Evolutionary conservation across 1,140 invertebrate species (phyloP).

Genomic region (Pemphigus obesinymphae): DNA sequence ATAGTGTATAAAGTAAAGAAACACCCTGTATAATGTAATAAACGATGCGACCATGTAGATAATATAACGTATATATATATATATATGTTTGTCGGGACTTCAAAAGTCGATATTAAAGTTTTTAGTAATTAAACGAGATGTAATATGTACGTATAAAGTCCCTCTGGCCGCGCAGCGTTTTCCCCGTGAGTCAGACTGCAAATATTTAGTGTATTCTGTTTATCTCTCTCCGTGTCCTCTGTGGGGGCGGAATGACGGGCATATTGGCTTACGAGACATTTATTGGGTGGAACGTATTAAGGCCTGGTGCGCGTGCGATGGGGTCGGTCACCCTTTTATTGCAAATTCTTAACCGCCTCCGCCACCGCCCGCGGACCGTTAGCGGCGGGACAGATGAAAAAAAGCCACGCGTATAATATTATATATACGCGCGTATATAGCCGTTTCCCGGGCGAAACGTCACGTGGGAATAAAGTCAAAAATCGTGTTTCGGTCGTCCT

Average conservation of each 20-base stretch:
- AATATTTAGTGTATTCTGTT: constrained; percentile 37
- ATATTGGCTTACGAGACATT: constrained; percentile 39
- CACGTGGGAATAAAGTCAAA: constrained; percentile 31
- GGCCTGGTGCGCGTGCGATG: constrained; percentile 15
- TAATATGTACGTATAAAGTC: neutral
- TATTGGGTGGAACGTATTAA: constrained; percentile 42
- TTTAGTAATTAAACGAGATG: neutral
- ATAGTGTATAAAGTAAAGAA: no score
- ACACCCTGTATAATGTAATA: no score
- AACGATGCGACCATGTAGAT: neutral
- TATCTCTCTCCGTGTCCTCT: no score
- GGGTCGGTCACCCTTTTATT: constrained; percentile 40
- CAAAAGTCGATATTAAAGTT: neutral
- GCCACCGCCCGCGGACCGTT: neutral
- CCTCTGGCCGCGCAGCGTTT: neutral
- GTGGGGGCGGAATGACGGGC: constrained; percentile 31
- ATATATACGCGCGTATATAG: neutral
- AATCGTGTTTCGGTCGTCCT: neutral
- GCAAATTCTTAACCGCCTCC: constrained; percentile 7
- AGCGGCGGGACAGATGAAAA: constrained; percentile 10
- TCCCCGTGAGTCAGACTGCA: constrained; percentile 36
- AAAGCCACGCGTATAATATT: neutral
- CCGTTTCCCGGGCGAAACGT: neutral
- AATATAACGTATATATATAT: no score
- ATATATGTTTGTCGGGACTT: neutral